Evolutionary conservation across 2,113 vertebrate species (phyloP).

Genomic region (Illadopsis cleaveri): DNA sequence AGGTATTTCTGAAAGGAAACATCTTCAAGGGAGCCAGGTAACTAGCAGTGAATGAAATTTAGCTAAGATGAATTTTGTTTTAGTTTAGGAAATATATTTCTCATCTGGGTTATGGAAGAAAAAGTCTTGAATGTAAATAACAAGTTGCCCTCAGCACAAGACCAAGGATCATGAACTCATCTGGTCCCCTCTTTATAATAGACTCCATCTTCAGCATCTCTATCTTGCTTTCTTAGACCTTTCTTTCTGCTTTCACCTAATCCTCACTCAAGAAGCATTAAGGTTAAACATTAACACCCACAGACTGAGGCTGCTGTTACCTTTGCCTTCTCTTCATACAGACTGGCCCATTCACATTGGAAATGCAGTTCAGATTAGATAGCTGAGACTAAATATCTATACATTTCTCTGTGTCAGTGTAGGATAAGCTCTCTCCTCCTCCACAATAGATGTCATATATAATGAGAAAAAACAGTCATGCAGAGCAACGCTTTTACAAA

Average conservation of each 20-base stretch:
- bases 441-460: constrained; percentile 5
- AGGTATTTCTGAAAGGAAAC: neutral
- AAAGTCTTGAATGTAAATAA: neutral
- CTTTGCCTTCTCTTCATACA: neutral
- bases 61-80: neutral
- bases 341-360: neutral
- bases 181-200: neutral
- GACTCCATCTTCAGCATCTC: neutral
- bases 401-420: neutral
- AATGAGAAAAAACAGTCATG: neutral
- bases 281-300: neutral
- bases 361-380: neutral
- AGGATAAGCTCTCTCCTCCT: constrained; percentile 27
- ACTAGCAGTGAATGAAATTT: neutral
- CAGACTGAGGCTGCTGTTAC: neutral
- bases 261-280: neutral
- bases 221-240: neutral
- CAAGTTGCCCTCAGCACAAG: neutral
- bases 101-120: neutral
- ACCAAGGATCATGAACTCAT: neutral
- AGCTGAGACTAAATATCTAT: constrained; percentile 12
- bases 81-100: neutral
- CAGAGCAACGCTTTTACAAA: constrained; percentile 26
- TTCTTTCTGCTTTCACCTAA: neutral
- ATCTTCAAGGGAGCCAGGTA: neutral